Conservation (phyloP, 2,888 invertebrate species). For the Mythimna pallens region DNA sequence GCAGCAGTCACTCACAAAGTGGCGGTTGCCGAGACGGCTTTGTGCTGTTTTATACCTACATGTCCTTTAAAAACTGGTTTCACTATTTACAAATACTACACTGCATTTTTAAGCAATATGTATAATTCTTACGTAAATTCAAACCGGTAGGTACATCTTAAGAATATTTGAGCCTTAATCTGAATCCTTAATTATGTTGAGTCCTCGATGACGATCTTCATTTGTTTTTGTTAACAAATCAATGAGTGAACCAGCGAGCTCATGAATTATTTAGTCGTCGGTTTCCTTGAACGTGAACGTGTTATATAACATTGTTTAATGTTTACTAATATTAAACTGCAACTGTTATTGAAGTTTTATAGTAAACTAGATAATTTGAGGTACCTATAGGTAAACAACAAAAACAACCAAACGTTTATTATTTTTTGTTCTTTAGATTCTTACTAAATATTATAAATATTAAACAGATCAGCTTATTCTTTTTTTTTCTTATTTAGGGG, state of each 20-base stretch:
- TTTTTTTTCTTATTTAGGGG: too few relatives aligned
- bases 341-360: conserved; percentile 15
- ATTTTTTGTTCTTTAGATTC: too few relatives aligned
- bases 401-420: too few relatives aligned
- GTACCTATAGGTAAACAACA: too few relatives aligned
- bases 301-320: conserved; percentile 46
- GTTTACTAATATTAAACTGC: conserved; percentile 43
- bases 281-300: conserved; percentile 66
- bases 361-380: conserved; percentile 28
- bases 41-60: not conserved
- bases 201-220: conserved; percentile 21
- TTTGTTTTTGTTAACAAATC: conserved; percentile 66
- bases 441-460: too few relatives aligned
- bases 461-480: too few relatives aligned
- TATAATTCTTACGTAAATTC: not conserved
- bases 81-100: not conserved
- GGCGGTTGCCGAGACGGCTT: not conserved
- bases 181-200: conserved; percentile 7
- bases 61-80: conserved; percentile 14
- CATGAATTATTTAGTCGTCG: conserved; percentile 67
- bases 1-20: not conserved
- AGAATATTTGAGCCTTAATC: conserved; percentile 17
- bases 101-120: conserved; percentile 19
- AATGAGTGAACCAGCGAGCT: conserved; percentile 40
- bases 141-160: conserved; percentile 30